Percentiles rank a stretch among this genome's conserved stretches.
These are phyloP conservation scores for Rhamnusium bicolor DNA, from an alignment of 2,888 invertebrate genomes.

Conservation along the genomic window DNA sequence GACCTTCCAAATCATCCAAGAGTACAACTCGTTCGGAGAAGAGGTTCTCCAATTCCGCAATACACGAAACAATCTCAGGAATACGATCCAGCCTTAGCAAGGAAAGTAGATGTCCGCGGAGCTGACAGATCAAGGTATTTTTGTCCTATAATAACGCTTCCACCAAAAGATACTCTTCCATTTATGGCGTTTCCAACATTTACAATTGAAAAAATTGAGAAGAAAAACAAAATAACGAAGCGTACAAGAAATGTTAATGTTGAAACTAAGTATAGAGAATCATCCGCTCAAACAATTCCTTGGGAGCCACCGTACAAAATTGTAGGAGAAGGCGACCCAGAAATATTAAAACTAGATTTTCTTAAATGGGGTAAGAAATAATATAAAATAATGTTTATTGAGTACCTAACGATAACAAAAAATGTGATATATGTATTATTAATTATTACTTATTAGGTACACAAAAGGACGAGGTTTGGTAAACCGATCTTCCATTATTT, in stretches of 20 bases:
- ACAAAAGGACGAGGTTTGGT: too few species aligned
- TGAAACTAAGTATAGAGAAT: slow-evolving; percentile 83
- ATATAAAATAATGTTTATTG: not conserved
- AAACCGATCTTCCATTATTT: too few species aligned
- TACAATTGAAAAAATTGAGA: slow-evolving; percentile 52
- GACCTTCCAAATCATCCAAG: slow-evolving; percentile 72
- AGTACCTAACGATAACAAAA: too few species aligned
- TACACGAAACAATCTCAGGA: slow-evolving; percentile 41
- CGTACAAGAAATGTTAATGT: slow-evolving; percentile 63
- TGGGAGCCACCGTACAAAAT: slow-evolving; percentile 81
- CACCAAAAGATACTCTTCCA: slow-evolving; percentile 53
- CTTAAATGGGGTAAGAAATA: slow-evolving; percentile 66
- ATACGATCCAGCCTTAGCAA: slow-evolving; percentile 40
- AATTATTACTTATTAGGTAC: too few species aligned
- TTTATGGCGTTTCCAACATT: slow-evolving; percentile 54
- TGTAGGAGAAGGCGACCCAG: slow-evolving; percentile 73
- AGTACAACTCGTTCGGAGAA: slow-evolving; percentile 70
- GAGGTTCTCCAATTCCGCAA: slow-evolving; percentile 52
- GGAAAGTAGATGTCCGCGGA: slow-evolving; percentile 57
- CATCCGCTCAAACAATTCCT: slow-evolving; percentile 83
- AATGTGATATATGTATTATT: too few species aligned
- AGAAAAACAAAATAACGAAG: slow-evolving; percentile 37
- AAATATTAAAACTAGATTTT: slow-evolving; percentile 77
- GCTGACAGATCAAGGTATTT: slow-evolving; percentile 57
- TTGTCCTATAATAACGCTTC: slow-evolving; percentile 53